These are phyloP conservation scores for Adelosebastes latens DNA, from an alignment of 2,797 vertebrate species.

Conservation along the genomic window DNA sequence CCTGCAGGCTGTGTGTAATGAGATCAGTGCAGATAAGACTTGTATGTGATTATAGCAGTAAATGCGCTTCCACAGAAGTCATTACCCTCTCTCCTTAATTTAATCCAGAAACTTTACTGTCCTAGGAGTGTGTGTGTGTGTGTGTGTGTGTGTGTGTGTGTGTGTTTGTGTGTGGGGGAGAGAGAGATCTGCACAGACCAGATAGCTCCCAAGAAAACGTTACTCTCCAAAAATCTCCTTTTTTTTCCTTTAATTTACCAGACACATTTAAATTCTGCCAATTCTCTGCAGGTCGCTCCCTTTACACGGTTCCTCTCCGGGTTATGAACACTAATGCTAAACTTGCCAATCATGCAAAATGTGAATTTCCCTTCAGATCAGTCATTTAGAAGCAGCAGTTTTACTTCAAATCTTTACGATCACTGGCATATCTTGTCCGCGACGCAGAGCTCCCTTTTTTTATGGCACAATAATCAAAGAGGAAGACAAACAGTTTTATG, in stretches of 20 bases:
- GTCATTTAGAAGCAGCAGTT: not conserved
- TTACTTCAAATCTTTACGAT: constrained; percentile 1
- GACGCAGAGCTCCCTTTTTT: constrained; percentile 28
- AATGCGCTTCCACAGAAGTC: constrained; percentile 24
- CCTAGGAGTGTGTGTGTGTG: not conserved
- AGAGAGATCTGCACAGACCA: not conserved
- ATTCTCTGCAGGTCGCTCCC: not conserved
- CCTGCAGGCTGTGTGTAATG: constrained; percentile 10
- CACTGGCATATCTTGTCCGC: constrained; percentile 9
- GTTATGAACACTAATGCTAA: not conserved
- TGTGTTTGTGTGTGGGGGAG: not conserved
- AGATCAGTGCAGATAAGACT: not conserved
- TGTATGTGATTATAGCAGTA: constrained; percentile 3
- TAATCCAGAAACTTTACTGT: constrained; percentile 16
- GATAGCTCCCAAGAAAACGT: not conserved
- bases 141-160: not conserved
- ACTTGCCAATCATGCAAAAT: not conserved
- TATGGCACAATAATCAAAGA: constrained; percentile 26
- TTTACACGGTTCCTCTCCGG: not conserved
- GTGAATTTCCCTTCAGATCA: constrained; percentile 12
- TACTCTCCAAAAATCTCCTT: not conserved
- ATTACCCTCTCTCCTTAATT: constrained; percentile 17
- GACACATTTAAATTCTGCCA: not conserved
- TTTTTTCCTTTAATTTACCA: not conserved
- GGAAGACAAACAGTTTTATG: constrained; percentile 37